phyloP scores from a whole-genome alignment of 2,113 vertebrate species.

The Brachirus orientalis region DNA sequence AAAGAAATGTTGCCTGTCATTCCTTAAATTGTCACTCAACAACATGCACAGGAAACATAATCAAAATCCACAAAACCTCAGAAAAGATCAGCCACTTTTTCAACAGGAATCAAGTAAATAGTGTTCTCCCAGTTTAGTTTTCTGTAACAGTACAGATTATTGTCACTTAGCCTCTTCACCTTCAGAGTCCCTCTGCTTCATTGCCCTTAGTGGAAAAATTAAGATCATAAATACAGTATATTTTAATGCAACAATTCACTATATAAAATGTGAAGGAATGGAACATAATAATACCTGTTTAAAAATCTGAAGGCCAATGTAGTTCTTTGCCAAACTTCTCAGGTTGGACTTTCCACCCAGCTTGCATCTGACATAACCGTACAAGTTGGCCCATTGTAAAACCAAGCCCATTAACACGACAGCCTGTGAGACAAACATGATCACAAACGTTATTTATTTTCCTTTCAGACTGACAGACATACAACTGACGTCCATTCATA shows the following conservation, averaged over 20 bases:
- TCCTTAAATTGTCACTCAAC: not conserved
- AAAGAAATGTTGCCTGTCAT: not conserved
- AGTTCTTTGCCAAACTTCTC: slow-evolving; percentile 88
- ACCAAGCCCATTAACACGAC: slow-evolving; percentile 92
- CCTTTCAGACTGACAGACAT: not conserved
- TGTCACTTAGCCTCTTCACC: not conserved
- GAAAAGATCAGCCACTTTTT: slow-evolving; percentile 13
- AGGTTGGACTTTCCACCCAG: slow-evolving; percentile 87
- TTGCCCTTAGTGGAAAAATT: slow-evolving; percentile 33
- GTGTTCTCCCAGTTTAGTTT: not conserved
- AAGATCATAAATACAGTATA: not conserved
- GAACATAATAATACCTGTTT: slow-evolving; percentile 74
- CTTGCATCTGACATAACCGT: slow-evolving; percentile 92
- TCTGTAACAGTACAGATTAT: not conserved
- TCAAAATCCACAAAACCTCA: not conserved
- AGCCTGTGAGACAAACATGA: slow-evolving; percentile 73
- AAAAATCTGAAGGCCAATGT: slow-evolving; percentile 89
- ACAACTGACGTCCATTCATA: not conserved
- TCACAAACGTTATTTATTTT: not conserved
- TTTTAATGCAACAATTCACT: not conserved
- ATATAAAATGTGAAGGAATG: not conserved
- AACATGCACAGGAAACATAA: not conserved
- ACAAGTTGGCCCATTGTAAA: slow-evolving; percentile 92
- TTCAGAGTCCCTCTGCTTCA: slow-evolving; percentile 32
- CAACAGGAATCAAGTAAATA: slow-evolving; percentile 10